A percentile compares a stretch with the other conserved stretches of the same genome.
Conservation (phyloP, 2,797 vertebrate genomes). For the Streptopelia turtur region DNA sequence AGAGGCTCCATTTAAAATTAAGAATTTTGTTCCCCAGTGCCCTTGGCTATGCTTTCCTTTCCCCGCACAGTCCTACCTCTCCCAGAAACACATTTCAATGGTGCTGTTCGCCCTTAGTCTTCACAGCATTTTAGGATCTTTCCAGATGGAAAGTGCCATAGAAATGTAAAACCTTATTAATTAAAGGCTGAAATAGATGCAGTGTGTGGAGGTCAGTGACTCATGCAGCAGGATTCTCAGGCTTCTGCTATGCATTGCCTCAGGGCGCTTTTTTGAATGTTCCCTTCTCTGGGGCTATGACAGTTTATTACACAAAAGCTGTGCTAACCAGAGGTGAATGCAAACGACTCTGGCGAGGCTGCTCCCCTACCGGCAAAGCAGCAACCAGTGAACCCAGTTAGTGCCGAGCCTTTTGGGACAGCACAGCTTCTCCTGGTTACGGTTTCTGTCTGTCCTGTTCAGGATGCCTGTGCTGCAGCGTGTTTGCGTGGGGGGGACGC, state of each 20-base stretch:
- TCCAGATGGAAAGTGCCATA: slow-evolving; percentile 39
- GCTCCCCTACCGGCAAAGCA: not conserved
- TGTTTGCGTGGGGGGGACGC: not conserved
- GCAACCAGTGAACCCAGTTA: not conserved
- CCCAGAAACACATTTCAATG: not conserved
- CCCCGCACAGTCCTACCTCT: not conserved
- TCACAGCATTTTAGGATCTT: slow-evolving; percentile 8
- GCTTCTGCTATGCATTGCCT: slow-evolving; percentile 51
- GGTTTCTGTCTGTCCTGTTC: not conserved
- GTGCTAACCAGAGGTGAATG: slow-evolving; percentile 30
- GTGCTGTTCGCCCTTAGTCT: not conserved
- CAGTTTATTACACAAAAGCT: slow-evolving; percentile 59
- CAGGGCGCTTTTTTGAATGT: slow-evolving; percentile 11
- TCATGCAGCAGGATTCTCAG: slow-evolving; percentile 55
- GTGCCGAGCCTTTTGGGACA: not conserved
- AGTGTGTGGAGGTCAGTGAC: slow-evolving; percentile 62
- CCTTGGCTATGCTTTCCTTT: not conserved
- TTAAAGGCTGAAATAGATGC: slow-evolving; percentile 56
- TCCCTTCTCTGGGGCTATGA: slow-evolving; percentile 48
- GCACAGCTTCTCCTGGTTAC: not conserved
- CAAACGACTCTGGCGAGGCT: not conserved
- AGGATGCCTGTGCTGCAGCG: not conserved
- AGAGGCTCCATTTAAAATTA: not conserved
- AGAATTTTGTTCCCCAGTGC: not conserved
- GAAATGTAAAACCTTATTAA: slow-evolving; percentile 59